Evolutionary conservation across 2,113 vertebrate genomes (phyloP), one percentile per base, ranked within the genome.

Genomic region (Protomyctophum bolini): DNA sequence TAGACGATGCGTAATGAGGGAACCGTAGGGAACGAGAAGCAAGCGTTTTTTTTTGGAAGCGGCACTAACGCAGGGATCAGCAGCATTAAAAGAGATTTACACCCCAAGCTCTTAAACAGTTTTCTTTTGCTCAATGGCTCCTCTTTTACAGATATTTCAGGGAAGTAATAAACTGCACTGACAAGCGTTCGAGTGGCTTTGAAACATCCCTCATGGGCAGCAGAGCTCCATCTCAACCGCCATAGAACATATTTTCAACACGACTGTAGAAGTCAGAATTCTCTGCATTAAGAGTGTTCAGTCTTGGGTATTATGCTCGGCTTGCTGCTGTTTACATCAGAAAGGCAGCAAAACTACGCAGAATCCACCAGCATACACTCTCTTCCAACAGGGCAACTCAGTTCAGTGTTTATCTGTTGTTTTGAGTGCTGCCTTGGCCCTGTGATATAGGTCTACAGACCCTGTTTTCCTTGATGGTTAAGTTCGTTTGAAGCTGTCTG

Each of bases 21-120:
- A 77, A 87, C 79, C 70, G 63, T 86, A 67, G 83, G 82, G 81
- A 85, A 80, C 70, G 50, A 80, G 86, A 67, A 80, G 75, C 59
- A 68, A 89, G 86, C 21, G 73, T 59, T 82, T 87, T 88, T 82
- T 82, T 91, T 58, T 58, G 77, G 70, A 88, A 86, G 87, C 80
- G 63, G 81, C 83, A 78, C 84, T 91, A 86, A 87, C 80, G 60
- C 80, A 70, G 76, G 81, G 79, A 86, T 88, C 87, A 86, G 83
- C 66, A 56, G 87, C 87, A 90, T 92, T 93, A 91, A 91, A 91
- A 91, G 67, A 90, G 90, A 92, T 92, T 93, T 93, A 92, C 89
- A 88, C 88, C 80, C 82, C 56, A 48, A 62, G 78, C 83, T 90
- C 87, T 82, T 75, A 74, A 84, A 88, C 80, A 82, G 83, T 86